Base-by-base conservation (phyloP, 2,888 invertebrate genomes). In the Acheta domesticus region DNA sequence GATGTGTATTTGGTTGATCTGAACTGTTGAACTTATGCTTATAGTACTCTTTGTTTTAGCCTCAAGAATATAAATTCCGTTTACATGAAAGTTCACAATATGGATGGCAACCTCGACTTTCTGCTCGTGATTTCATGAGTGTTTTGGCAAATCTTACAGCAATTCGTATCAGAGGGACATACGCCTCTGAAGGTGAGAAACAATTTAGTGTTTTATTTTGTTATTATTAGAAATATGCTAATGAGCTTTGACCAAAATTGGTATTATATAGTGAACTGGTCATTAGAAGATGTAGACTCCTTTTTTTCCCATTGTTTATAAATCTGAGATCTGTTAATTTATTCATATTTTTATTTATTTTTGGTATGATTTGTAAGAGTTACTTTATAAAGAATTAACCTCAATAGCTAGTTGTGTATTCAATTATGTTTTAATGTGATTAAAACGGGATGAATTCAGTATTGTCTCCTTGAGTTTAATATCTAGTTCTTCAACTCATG, bases 161-260 rank as follows among this genome's bases (percentile, higher is more conserved):
- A 0, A 93, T 99, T 76, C 97, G 95, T 87, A 96, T 99, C 80
- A 91, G 97, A 80, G 99, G 94, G 48, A 97, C 97, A 0, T 99
- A 96, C 87, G 93, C 94, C 2, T 91, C 91, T 79, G 91, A 92
- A 84, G 96, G 96, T 85, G 89, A 83, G 83, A 79, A 74, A 48
- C 77, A 20, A 48, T 20, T 8, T 14, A 12, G 73, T 19, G 36
- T 36, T 36, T 36, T 36, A 36, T 36, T 36, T 36, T 36, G 36
- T 5, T 36, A 36, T 5, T 36, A 8, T 8, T 36, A 36, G 4
- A 36, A 8, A 36, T 36, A 36, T 36, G 36, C 36, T 8, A 36
- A 36, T 36, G 36, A 36, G 5, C 36, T 36, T 36, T 36, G 36
- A 36, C 5, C 36, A 36, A 8, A 36, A 8, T 36, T 8, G 36